Conservation (phyloP, 2,888 invertebrate genomes). For the Patella pellucida region DNA sequence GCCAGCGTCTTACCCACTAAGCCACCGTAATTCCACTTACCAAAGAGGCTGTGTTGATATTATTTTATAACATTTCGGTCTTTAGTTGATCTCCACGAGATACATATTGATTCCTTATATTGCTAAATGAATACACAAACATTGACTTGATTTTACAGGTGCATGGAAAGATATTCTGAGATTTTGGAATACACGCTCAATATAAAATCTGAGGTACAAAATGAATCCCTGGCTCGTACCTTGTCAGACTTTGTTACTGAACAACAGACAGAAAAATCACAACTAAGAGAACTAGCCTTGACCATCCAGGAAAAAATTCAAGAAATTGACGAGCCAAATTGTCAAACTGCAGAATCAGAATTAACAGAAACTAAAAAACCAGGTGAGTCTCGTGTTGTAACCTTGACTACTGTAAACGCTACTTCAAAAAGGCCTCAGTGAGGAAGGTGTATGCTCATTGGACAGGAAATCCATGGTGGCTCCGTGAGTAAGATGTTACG, state of each 20-base stretch:
- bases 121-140: too few species aligned
- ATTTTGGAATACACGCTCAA: slow-evolving; percentile 79
- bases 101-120: too few species aligned
- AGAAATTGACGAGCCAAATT: slow-evolving; percentile 18
- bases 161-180: slow-evolving; percentile 84
- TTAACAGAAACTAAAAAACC: too few species aligned
- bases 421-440: not conserved
- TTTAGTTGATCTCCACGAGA: too few species aligned
- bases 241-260: slow-evolving; percentile 60
- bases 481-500: too few species aligned
- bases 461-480: not conserved
- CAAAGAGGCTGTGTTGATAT: too few species aligned
- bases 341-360: too few species aligned
- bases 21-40: too few species aligned
- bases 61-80: too few species aligned
- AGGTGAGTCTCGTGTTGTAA: too few species aligned
- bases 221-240: slow-evolving; percentile 62
- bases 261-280: slow-evolving; percentile 59
- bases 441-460: slow-evolving; percentile 13
- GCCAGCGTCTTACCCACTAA: too few species aligned
- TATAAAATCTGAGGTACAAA: slow-evolving; percentile 70
- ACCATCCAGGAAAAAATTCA: slow-evolving; percentile 48
- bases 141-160: slow-evolving; percentile 65
- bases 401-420: too few species aligned
- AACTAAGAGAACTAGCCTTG: slow-evolving; percentile 48